A percentile compares a stretch with the other conserved stretches of the same genome.
Evolutionary conservation across 2,888 invertebrate genomes (phyloP).

Genomic region (Melitaea athalia): DNA sequence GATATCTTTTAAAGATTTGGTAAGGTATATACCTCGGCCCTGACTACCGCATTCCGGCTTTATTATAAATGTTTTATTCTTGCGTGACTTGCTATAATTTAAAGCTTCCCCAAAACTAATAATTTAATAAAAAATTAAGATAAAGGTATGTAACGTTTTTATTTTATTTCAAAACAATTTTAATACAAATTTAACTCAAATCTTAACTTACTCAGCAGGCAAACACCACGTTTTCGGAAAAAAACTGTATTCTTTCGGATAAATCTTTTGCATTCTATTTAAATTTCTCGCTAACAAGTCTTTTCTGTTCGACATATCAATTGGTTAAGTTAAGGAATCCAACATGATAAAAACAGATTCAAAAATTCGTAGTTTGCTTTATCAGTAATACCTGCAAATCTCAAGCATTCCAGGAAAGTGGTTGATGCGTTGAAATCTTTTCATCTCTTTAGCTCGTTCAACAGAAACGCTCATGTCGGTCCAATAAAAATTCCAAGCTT

Average conservation of each 20-base stretch:
- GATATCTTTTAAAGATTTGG: conserved; percentile 89
- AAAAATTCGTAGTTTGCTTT: too few species aligned
- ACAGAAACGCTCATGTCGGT: conserved; percentile 93
- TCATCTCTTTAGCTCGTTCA: conserved; percentile 95
- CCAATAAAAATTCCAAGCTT: conserved; percentile 96
- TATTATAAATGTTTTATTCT: conserved; percentile 90
- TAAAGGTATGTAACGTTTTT: too few species aligned
- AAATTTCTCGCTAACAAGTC: conserved; percentile 94
- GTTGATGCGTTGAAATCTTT: conserved; percentile 94
- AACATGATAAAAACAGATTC: neutral
- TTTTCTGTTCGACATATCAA: conserved; percentile 80
- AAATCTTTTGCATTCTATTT: conserved; percentile 93
- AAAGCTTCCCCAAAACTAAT: conserved; percentile 87
- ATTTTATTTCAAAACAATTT: neutral
- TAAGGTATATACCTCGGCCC: conserved; percentile 93
- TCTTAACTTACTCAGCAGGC: conserved; percentile 91
- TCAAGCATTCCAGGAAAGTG: conserved; percentile 96
- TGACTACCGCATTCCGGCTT: conserved; percentile 96
- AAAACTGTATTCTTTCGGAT: conserved; percentile 94
- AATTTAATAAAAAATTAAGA: neutral
- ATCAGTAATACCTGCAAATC: conserved; percentile 83
- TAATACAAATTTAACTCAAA: neutral
- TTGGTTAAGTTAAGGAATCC: neutral
- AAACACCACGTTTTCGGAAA: conserved; percentile 97
- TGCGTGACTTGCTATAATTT: conserved; percentile 86